Evolutionary conservation across 2,113 vertebrate genomes (phyloP).

Genomic region (Blennius ocellaris): DNA sequence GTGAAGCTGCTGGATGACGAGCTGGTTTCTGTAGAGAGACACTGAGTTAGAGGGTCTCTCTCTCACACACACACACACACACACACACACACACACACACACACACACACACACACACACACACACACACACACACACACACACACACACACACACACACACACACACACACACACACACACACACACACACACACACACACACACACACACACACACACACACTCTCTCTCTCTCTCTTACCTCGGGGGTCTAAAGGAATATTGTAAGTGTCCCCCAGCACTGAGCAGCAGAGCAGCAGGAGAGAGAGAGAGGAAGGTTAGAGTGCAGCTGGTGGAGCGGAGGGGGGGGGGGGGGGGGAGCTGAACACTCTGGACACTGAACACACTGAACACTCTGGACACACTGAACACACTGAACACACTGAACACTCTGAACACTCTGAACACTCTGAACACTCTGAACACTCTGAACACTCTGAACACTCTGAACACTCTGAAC

Average conservation of each 20-base stretch:
- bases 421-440: too few relatives aligned
- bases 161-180: neutral
- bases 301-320: constrained; percentile 74
- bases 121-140: neutral
- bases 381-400: too few relatives aligned
- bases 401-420: too few relatives aligned
- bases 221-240: too few relatives aligned
- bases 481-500: too few relatives aligned
- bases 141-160: neutral
- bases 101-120: neutral
- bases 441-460: too few relatives aligned
- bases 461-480: too few relatives aligned
- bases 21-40: constrained; percentile 87
- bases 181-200: neutral
- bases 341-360: too few relatives aligned
- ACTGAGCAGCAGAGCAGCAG: constrained; percentile 89
- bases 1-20: constrained; percentile 93
- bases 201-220: neutral
- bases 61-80: constrained; percentile 46
- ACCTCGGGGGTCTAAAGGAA: constrained; percentile 99
- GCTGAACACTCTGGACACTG: too few relatives aligned
- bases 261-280: constrained; percentile 99
- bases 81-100: neutral
- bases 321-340: too few relatives aligned
- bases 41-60: neutral